These are phyloP conservation scores for Lordiphosa andalusiaca DNA, from an alignment of 2,888 invertebrate genomes.

Conservation along the genomic window DNA sequence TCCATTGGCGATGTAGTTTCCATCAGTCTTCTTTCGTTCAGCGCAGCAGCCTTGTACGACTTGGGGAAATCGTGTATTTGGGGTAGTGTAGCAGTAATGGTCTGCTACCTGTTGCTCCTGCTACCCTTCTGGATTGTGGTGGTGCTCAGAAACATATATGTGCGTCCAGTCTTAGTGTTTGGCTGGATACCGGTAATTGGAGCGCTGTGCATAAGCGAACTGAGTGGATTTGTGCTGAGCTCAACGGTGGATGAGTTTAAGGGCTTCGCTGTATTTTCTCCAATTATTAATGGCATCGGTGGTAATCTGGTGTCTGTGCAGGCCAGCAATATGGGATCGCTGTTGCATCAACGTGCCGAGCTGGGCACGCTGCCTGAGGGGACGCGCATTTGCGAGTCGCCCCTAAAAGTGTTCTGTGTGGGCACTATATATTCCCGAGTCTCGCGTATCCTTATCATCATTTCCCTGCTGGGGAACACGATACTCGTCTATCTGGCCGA, in stretches of 20 bases:
- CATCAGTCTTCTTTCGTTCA: constrained; percentile 38
- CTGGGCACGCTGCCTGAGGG: constrained; percentile 20
- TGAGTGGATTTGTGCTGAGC: constrained; percentile 34
- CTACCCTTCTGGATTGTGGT: constrained; percentile 34
- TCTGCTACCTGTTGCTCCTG: constrained; percentile 19
- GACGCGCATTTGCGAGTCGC: too few relatives aligned
- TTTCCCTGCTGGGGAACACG: constrained; percentile 33
- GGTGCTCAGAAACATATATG: constrained; percentile 27
- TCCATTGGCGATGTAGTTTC: constrained; percentile 47
- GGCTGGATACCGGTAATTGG: constrained; percentile 42
- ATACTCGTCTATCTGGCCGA: constrained; percentile 29
- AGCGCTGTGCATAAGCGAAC: constrained; percentile 30
- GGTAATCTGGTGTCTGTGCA: constrained; percentile 94
- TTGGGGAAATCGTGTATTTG: neutral
- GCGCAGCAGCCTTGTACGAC: constrained; percentile 26
- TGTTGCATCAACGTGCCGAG: constrained; percentile 18
- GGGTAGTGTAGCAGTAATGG: constrained; percentile 13
- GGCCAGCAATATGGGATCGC: constrained; percentile 84
- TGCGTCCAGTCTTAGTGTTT: constrained; percentile 12
- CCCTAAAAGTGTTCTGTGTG: too few relatives aligned
- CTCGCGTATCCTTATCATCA: constrained; percentile 27
- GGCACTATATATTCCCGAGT: constrained; percentile 41
- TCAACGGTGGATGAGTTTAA: constrained; percentile 14
- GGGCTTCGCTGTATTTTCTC: constrained; percentile 92
- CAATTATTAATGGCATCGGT: constrained; percentile 95